Evolutionary conservation across 2,888 invertebrate species (phyloP).

Genomic region (Eulithis testata): DNA sequence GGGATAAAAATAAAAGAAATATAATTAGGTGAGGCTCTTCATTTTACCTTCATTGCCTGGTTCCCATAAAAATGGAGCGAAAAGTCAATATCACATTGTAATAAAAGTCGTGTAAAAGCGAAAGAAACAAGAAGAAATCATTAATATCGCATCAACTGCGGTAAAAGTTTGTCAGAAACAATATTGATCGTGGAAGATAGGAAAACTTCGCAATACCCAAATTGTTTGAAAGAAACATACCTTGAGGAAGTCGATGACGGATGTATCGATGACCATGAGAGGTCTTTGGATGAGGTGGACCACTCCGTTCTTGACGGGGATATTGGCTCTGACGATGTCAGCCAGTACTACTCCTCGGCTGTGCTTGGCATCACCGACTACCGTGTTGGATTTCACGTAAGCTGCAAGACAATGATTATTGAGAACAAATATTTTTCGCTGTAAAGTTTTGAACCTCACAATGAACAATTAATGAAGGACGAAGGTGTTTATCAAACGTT

Average conservation of each 20-base stretch:
- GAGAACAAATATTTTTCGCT: not conserved
- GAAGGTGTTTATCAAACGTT: too few relatives aligned
- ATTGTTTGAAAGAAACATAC: slow-evolving; percentile 70
- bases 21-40: slow-evolving; percentile 56
- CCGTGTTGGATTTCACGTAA: slow-evolving; percentile 93
- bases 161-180: slow-evolving; percentile 17
- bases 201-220: slow-evolving; percentile 19
- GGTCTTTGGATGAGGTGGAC: slow-evolving; percentile 96
- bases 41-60: slow-evolving; percentile 83
- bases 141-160: slow-evolving; percentile 25
- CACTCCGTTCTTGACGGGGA: slow-evolving; percentile 96
- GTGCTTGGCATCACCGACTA: slow-evolving; percentile 90
- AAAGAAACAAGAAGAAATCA: slow-evolving; percentile 17
- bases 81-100: slow-evolving; percentile 63
- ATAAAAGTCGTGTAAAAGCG: slow-evolving; percentile 37
- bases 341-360: slow-evolving; percentile 93
- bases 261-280: slow-evolving; percentile 95
- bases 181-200: slow-evolving; percentile 9
- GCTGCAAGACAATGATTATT: slow-evolving; percentile 77
- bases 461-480: too few relatives aligned
- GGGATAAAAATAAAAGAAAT: slow-evolving; percentile 58
- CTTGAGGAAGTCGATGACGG: slow-evolving; percentile 93
- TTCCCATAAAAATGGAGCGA: slow-evolving; percentile 79
- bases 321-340: slow-evolving; percentile 94
- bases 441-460: too few relatives aligned